Evolutionary conservation across 2,888 invertebrate genomes (phyloP).

Genomic region (Apoda limacodes): DNA sequence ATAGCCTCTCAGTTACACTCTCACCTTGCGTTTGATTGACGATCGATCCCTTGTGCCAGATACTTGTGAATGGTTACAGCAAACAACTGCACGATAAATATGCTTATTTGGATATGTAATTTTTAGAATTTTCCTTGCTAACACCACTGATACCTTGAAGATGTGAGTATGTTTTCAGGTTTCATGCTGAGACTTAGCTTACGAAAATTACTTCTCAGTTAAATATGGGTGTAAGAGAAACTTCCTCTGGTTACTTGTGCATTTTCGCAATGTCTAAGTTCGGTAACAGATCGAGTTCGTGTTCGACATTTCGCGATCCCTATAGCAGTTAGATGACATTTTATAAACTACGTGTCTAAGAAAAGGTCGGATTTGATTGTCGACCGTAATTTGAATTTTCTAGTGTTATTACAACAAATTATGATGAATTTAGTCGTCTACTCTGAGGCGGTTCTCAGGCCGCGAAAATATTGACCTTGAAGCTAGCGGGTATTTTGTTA

Average conservation of each 20-base stretch:
- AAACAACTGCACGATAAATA: constrained; percentile 39
- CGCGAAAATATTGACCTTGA: constrained; percentile 59
- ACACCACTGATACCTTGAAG: too few relatives aligned
- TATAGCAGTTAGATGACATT: constrained; percentile 61
- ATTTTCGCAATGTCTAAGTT: constrained; percentile 51
- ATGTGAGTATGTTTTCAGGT: too few relatives aligned
- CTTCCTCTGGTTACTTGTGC: constrained; percentile 45
- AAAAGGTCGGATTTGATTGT: constrained; percentile 69
- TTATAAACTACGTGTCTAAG: constrained; percentile 66
- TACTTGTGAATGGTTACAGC: constrained; percentile 54
- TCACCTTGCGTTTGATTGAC: constrained; percentile 70
- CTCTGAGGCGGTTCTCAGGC: constrained; percentile 58
- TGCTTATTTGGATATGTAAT: constrained; percentile 30
- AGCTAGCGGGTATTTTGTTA: constrained; percentile 38
- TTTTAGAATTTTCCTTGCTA: too few relatives aligned
- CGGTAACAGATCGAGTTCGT: constrained; percentile 62
- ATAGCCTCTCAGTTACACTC: constrained; percentile 63
- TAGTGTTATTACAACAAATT: constrained; percentile 63
- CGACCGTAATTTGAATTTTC: constrained; percentile 64
- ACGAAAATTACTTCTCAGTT: constrained; percentile 3
- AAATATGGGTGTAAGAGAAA: constrained; percentile 27
- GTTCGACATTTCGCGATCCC: constrained; percentile 66
- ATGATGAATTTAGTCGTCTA: constrained; percentile 62
- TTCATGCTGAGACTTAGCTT: constrained; percentile 1
- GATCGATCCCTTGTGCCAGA: constrained; percentile 69